Conservation (phyloP, 1,140 invertebrate species). For the Andrena cerasifolii region DNA sequence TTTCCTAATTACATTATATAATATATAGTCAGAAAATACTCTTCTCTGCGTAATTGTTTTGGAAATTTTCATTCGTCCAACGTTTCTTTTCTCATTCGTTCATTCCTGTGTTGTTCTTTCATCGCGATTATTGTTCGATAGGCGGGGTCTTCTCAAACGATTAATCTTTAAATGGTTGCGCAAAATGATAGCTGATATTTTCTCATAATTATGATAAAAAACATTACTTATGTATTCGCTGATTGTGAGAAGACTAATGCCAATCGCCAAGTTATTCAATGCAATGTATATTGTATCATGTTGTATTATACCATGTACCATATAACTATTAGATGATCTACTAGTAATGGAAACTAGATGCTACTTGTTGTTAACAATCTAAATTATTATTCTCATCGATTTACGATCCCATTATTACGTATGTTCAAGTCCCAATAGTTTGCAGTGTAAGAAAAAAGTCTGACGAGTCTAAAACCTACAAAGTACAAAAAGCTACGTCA, state of each 20-base stretch:
- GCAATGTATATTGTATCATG: slow-evolving; percentile 64
- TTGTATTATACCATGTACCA: slow-evolving; percentile 72
- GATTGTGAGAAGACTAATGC: slow-evolving; percentile 37
- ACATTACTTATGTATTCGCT: slow-evolving; percentile 34
- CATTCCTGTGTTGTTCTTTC: slow-evolving; percentile 2
- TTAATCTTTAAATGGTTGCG: slow-evolving; percentile 1
- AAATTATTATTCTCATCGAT: slow-evolving; percentile 49
- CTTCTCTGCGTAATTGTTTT: slow-evolving; percentile 25
- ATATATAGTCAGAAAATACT: slow-evolving; percentile 34
- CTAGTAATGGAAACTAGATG: slow-evolving; percentile 41
- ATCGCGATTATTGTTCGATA: not conserved
- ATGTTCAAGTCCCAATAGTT: slow-evolving; percentile 45
- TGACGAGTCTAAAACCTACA: slow-evolving; percentile 26
- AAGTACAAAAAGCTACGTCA: slow-evolving; percentile 13
- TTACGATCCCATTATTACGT: not conserved
- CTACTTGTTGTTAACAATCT: slow-evolving; percentile 60
- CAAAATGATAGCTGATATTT: slow-evolving; percentile 41
- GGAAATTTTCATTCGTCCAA: slow-evolving; percentile 22
- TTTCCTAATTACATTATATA: slow-evolving; percentile 55
- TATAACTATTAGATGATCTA: slow-evolving; percentile 63
- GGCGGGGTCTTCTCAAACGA: not conserved
- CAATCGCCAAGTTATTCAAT: slow-evolving; percentile 59
- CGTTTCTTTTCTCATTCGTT: slow-evolving; percentile 2
- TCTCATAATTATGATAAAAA: slow-evolving; percentile 38
- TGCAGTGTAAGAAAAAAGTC: slow-evolving; percentile 28